Evolutionary conservation across 2,113 vertebrate genomes (phyloP), one percentile per base, ranked within the genome.

Genomic region (Siphamia tubifer): DNA sequence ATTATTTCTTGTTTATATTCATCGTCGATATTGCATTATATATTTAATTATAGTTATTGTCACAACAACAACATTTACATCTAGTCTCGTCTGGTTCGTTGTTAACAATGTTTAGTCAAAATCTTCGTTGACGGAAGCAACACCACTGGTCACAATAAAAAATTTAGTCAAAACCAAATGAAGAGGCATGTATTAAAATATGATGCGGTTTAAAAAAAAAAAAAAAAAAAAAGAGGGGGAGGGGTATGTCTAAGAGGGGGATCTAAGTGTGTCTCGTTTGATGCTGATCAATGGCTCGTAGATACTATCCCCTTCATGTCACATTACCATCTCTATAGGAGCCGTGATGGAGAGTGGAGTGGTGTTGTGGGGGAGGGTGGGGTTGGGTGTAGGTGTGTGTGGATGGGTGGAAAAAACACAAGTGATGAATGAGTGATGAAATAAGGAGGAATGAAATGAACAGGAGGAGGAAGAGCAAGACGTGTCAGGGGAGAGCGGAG

Each of bases 311-410:
- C 86, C 87, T 90, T 87, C 83, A 82, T 81, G 80, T 86, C 71
- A 80, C 85, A 92, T 92, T 92, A 90, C 63, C 92, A 91, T 92
- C 74, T 90, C 74, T 90, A 91, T 88, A 84, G 89, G 76, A 64
- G 68, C 54, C 24, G 28, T 57, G 75, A 71, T 74, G 69, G 53
- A 81, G 81, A 32, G 68, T 17, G n/a, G 42, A 32, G 35, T n/a
- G 60, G 55, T 34, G 54, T 17, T 19, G 54, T 6, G 15, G 45
- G 25, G 27, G 30, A 32, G 42, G 13, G 11, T 11, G 32, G 25
- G 20, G 13, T 39, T 31, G 3, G 10, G 19, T 10, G n/a, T n/a
- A n/a, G n/a, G n/a, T n/a, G n/a, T n/a, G n/a, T n/a, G n/a, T n/a
- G 10, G 4, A 17, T 30, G 30, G 9, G 9, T n/a, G 30, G 43